Percentiles rank a stretch among this genome's conserved stretches.
These are phyloP conservation scores for Carapus acus DNA, from an alignment of 2,797 vertebrate species.

Conservation along the genomic window DNA sequence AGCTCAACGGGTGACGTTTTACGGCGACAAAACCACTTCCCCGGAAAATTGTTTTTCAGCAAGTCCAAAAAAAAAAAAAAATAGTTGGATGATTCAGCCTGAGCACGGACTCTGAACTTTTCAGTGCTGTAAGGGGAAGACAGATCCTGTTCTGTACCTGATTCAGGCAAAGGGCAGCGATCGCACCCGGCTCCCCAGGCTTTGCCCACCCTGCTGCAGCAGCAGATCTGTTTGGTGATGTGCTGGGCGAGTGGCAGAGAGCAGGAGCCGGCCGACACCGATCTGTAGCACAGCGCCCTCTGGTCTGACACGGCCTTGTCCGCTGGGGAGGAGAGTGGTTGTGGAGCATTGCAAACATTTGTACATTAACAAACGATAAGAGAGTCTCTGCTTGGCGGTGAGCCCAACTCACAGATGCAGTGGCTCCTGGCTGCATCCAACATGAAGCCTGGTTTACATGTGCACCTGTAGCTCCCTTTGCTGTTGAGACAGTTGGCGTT, in stretches of 20 bases:
- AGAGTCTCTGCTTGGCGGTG: background rate
- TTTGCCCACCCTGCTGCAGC: constrained; percentile 78
- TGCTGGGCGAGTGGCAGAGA: constrained; percentile 69
- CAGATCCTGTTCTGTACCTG: constrained; percentile 57
- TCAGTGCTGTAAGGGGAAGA: background rate
- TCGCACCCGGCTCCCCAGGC: constrained; percentile 73
- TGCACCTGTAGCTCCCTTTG: constrained; percentile 76
- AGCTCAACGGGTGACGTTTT: constrained; percentile 38
- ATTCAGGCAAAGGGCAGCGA: constrained; percentile 70
- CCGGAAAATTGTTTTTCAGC: constrained; percentile 13
- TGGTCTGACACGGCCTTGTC: constrained; percentile 75
- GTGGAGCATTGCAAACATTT: background rate
- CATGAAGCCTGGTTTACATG: constrained; percentile 71
- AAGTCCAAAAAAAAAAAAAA: constrained; percentile 22
- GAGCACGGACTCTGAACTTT: background rate
- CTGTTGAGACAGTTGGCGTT: constrained; percentile 73
- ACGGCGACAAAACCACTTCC: constrained; percentile 39
- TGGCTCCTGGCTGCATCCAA: constrained; percentile 71
- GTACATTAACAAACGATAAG: background rate
- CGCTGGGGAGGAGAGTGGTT: constrained; percentile 57
- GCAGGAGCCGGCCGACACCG: constrained; percentile 54
- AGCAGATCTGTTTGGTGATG: constrained; percentile 80
- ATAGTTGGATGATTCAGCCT: constrained; percentile 15
- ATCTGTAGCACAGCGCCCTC: constrained; percentile 68
- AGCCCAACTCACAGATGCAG: constrained; percentile 70